Evolutionary conservation across 2,888 invertebrate species (phyloP).

Genomic region (Macrophya annulata): DNA sequence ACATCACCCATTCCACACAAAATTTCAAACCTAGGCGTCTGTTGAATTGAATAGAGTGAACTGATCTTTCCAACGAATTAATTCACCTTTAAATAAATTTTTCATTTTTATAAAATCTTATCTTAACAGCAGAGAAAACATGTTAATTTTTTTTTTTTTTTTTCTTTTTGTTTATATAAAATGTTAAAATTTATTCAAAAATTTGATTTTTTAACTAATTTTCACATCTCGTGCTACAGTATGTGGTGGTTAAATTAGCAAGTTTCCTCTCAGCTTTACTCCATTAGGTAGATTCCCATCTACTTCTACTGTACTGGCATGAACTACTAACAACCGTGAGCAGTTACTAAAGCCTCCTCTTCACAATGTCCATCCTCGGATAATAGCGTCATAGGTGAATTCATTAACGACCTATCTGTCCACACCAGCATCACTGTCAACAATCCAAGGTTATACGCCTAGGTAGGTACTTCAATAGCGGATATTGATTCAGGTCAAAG

Average conservation of each 20-base stretch:
- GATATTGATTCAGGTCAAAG: not conserved
- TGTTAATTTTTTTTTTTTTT: not conserved
- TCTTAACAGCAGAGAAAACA: not conserved
- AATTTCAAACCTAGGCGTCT: not conserved
- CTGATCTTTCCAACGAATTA: not conserved
- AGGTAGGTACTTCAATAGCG: not conserved
- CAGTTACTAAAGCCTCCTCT: conserved; percentile 35
- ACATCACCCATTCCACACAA: conserved; percentile 34
- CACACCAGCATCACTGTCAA: conserved; percentile 33
- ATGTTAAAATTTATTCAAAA: too few species aligned
- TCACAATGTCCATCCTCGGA: not conserved
- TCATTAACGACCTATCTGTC: conserved; percentile 42
- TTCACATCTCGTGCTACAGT: not conserved
- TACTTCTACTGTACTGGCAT: not conserved
- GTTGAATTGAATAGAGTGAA: not conserved
- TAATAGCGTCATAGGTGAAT: conserved; percentile 35
- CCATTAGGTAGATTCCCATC: not conserved
- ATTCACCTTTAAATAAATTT: not conserved
- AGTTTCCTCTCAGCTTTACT: not conserved
- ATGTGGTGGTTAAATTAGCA: not conserved
- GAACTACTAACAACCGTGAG: conserved; percentile 39
- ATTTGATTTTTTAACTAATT: not conserved
- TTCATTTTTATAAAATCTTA: too few species aligned
- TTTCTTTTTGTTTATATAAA: too few species aligned
- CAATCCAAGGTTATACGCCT: conserved; percentile 12